These are phyloP conservation scores for Xiphophorus birchmanni DNA, from an alignment of 2,797 vertebrate species.

Conservation along the genomic window DNA sequence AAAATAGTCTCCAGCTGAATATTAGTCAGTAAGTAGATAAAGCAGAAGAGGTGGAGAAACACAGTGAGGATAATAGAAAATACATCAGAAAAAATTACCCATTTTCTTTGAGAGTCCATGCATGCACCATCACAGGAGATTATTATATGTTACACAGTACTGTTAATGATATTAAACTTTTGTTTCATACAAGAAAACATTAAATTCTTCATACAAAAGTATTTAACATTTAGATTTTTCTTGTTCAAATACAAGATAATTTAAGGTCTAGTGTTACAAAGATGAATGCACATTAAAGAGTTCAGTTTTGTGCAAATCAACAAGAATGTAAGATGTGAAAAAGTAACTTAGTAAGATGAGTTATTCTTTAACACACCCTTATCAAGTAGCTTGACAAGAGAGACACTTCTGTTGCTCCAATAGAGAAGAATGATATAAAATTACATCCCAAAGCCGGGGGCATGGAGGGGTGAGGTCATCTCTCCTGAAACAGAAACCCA, in stretches of 20 bases:
- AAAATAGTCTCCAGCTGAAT: constrained; percentile 65
- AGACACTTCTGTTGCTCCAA: not conserved
- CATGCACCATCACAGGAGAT: not conserved
- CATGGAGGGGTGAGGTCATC: not conserved
- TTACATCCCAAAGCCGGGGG: not conserved
- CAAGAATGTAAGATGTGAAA: not conserved
- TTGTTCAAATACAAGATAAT: not conserved
- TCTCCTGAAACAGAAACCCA: not conserved
- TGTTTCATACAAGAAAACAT: not conserved
- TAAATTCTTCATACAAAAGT: not conserved
- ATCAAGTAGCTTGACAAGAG: not conserved
- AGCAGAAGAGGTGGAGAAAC: not conserved
- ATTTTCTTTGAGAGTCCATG: not conserved
- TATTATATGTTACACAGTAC: not conserved
- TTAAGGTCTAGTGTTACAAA: not conserved
- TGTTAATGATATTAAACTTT: not conserved
- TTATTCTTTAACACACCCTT: not conserved
- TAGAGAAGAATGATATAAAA: not conserved
- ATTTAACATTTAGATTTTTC: not conserved
- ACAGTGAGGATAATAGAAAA: not conserved
- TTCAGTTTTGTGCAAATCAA: not conserved
- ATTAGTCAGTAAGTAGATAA: not conserved
- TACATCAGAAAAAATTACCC: not conserved
- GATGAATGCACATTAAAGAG: not conserved
- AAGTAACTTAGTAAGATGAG: not conserved